A percentile compares a stretch with the other conserved stretches of the same genome.
Evolutionary conservation across 1,140 invertebrate genomes (phyloP).

Genomic region (Tetramorium alpestre): DNA sequence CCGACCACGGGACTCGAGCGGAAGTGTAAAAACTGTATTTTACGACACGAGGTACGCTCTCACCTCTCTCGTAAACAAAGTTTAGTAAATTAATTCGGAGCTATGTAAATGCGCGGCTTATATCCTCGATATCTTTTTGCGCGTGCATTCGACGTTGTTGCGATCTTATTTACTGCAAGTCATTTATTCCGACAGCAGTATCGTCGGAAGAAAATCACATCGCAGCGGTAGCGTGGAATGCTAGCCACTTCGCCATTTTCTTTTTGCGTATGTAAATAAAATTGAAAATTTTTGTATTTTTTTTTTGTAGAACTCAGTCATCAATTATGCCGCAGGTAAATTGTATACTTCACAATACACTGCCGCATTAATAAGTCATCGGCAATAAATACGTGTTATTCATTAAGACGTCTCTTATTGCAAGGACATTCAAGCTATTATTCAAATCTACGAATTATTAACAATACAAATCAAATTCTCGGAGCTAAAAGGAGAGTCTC

Average conservation of each 20-base stretch:
- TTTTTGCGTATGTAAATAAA: not conserved
- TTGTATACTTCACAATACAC: not conserved
- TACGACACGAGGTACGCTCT: conserved; percentile 47
- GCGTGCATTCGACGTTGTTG: conserved; percentile 19
- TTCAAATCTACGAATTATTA: not conserved
- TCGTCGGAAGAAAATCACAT: conserved; percentile 5
- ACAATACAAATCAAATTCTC: not conserved
- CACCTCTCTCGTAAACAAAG: conserved; percentile 59
- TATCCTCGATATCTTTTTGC: conserved; percentile 14
- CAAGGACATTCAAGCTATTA: no score
- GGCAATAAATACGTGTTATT: not conserved
- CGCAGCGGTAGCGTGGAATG: not conserved
- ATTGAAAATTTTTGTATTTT: not conserved
- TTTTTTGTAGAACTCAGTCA: not conserved
- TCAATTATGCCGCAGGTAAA: not conserved
- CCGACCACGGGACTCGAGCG: conserved; percentile 27
- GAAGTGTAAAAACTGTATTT: conserved; percentile 68
- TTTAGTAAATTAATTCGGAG: conserved; percentile 59
- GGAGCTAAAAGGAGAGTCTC: not conserved
- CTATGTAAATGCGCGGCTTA: conserved; percentile 57
- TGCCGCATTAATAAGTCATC: not conserved
- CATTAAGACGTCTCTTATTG: not conserved
- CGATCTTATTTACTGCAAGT: conserved; percentile 36
- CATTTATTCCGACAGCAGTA: conserved; percentile 9
- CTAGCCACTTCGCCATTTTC: not conserved